Evolutionary conservation across 2,797 vertebrate species (phyloP), one percentile per base, ranked within the genome.

Genomic region (Aulostomus chinensis): DNA sequence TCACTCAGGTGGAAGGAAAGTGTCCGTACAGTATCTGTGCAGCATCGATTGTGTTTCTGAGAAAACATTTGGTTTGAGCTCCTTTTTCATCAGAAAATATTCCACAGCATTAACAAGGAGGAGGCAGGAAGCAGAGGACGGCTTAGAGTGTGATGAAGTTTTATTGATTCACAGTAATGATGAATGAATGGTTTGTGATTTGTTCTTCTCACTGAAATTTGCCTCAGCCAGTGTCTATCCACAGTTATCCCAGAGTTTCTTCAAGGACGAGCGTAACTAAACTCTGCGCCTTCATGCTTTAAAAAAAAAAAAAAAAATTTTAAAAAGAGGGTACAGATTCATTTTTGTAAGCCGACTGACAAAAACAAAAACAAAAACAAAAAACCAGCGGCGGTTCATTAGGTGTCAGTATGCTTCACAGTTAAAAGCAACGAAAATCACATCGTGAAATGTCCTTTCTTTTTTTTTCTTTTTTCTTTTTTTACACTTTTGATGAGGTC

Each of bases 151-250:
- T 82, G 83, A 82, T 78, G 67, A 68, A 69, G 70, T 81, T 89
- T 91, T 88, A 90, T 89, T 89, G 84, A 88, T 90, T 91, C 89
- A 91, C 88, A 91, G 88, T 90, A 78, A 84, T 88, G 85, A 86
- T 84, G 67, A 80, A 85, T 84, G 83, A 80, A 79, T 73, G 69
- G 38, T 58, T 74, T 65, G 38, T 65, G 65, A 80, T 76, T 71
- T 66, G 47, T 45, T 66, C 63, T 66, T 40, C n/a, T 14, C 56
- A 61, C 40, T 63, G 40, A 70, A 64, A 66, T 53, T 58, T 52
- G 49, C 57, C 56, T 73, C 55, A 73, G 77, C 76, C 76, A 80
- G 79, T 78, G 78, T 80, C 48, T 71, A 53, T 72, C 75, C 64
- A 66, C 58, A 73, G 55, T 64, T 39, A 68, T 61, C 49, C 36